phyloP scores from a whole-genome alignment of 2,797 vertebrate genomes.

The Chelon auratus region DNA sequence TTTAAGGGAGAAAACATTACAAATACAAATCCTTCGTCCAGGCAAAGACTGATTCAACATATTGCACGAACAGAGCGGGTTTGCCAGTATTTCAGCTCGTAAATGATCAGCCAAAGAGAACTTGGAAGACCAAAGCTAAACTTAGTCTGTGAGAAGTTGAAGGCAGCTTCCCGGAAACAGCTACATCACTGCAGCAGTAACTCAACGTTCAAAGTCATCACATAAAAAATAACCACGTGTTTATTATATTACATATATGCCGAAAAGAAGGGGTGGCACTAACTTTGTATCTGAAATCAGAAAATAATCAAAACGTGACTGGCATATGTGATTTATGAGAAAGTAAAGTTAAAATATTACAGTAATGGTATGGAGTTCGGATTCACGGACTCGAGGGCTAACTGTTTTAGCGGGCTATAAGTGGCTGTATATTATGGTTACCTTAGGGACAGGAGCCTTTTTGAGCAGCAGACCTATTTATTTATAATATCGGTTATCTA shows the following conservation, averaged over 20 bases:
- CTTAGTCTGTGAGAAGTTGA: not conserved
- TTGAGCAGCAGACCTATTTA: not conserved
- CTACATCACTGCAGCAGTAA: not conserved
- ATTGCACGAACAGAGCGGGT: not conserved
- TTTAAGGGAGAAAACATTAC: not conserved
- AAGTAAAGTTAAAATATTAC: not conserved
- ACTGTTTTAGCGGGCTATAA: not conserved
- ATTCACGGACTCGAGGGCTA: slow-evolving; percentile 1
- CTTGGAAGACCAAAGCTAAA: too few species aligned
- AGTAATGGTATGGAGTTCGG: not conserved
- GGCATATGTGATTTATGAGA: rapidly evolving
- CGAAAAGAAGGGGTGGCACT: not conserved
- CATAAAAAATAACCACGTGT: not conserved
- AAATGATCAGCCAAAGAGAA: too few species aligned
- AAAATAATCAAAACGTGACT: rapidly evolving
- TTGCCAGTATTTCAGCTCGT: not conserved
- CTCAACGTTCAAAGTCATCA: slow-evolving; percentile 6
- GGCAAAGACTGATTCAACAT: not conserved
- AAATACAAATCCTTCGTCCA: not conserved
- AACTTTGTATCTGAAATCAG: rapidly evolving
- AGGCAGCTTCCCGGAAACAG: not conserved
- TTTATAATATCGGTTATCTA: rapidly evolving
- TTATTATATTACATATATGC: not conserved
- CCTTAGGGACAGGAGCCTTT: not conserved
- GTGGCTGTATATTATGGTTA: not conserved